phyloP scores from a whole-genome alignment of 2,888 invertebrate genomes.

The Latrodectus hesperus region DNA sequence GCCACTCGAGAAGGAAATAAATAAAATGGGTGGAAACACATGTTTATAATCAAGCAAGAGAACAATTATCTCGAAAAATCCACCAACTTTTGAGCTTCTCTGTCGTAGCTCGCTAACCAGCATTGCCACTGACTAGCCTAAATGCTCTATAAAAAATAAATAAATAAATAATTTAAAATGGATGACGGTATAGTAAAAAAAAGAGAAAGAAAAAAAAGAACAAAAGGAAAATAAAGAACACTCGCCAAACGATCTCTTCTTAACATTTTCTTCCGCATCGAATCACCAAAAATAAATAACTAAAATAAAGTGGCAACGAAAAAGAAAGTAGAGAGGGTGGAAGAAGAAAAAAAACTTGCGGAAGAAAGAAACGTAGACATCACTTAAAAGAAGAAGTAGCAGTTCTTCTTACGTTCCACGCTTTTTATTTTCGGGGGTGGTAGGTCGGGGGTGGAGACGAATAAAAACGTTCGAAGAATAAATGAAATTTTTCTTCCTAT shows the following conservation, averaged over 20 bases:
- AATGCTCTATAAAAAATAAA: constrained; percentile 17
- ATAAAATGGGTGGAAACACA: too few relatives aligned
- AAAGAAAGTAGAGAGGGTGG: background rate
- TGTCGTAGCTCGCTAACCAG: constrained; percentile 31
- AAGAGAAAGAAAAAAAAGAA: background rate
- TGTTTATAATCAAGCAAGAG: too few relatives aligned
- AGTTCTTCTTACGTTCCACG: constrained; percentile 51
- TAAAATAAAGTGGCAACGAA: constrained; percentile 43
- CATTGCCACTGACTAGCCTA: constrained; percentile 21
- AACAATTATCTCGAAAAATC: too few relatives aligned
- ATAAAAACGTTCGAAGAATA: constrained; percentile 67
- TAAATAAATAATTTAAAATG: constrained; percentile 12
- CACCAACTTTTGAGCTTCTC: too few relatives aligned
- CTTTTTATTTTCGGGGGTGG: constrained; percentile 39
- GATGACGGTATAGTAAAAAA: constrained; percentile 1
- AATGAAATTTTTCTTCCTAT: constrained; percentile 70
- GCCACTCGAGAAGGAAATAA: too few relatives aligned
- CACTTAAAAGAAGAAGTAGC: constrained; percentile 42
- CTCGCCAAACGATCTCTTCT: constrained; percentile 56
- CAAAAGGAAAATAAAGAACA: background rate
- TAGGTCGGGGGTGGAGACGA: background rate
- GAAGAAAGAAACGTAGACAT: background rate
- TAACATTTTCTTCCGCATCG: constrained; percentile 56
- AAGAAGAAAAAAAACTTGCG: background rate
- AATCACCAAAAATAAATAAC: constrained; percentile 59